These are phyloP conservation scores for Acinonyx jubatus DNA, from an alignment of 2,113 vertebrate species.

Conservation along the genomic window DNA sequence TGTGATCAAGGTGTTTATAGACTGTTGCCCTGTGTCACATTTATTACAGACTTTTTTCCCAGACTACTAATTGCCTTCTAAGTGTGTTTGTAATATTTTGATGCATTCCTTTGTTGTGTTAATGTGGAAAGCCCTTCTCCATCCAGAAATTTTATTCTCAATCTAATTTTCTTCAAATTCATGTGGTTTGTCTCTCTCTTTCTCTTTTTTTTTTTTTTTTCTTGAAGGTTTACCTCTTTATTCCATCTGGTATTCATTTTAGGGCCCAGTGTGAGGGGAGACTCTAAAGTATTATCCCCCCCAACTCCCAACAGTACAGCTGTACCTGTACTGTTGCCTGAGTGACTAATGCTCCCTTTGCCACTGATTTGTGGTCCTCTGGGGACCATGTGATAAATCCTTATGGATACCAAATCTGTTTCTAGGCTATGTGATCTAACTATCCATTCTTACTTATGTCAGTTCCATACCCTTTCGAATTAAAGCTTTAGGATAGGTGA, in stretches of 20 bases:
- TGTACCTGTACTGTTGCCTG: not conserved
- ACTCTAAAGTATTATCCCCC: not conserved
- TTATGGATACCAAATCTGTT: constrained; percentile 37
- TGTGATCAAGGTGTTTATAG: not conserved
- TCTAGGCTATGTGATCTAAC: constrained; percentile 34
- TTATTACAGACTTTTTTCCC: not conserved
- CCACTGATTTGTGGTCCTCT: not conserved
- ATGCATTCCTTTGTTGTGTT: not conserved
- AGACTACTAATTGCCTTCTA: not conserved
- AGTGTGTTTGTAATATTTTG: not conserved
- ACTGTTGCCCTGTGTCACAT: not conserved
- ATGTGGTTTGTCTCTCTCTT: not conserved
- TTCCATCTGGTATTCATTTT: constrained; percentile 52
- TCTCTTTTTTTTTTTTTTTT: not conserved
- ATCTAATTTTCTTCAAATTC: constrained; percentile 9
- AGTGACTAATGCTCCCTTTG: constrained; percentile 20
- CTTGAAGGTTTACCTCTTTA: not conserved
- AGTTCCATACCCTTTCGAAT: not conserved
- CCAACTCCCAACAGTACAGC: not conserved
- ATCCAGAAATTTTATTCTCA: not conserved
- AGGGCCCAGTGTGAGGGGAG: not conserved
- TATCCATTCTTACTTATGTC: not conserved
- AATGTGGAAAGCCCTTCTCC: not conserved
- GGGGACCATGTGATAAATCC: not conserved
- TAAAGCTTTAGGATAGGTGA: constrained; percentile 28